Base-by-base conservation (phyloP, 2,888 invertebrate genomes). In the Temnothorax unifasciatus region DNA sequence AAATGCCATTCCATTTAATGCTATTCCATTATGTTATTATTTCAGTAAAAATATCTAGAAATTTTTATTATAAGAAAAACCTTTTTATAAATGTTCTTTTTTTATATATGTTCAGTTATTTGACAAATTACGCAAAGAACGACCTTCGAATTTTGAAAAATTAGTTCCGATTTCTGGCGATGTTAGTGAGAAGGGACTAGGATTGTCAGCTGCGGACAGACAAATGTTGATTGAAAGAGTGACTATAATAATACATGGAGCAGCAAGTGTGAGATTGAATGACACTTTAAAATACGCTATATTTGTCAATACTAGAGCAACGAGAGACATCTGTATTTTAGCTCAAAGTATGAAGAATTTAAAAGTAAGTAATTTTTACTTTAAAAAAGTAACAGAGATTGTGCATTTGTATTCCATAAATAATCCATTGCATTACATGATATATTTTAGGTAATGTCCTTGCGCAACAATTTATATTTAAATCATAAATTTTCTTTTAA, bases 241-340 rank as follows among this genome's bases (percentile, higher is more conserved):
- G 38, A 95, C 96, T 87, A 95, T 97, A 87, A 96, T 96, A 50
- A 96, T 96, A 91, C 96, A 96, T 92, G 96, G 96, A 11, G 96
- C 41, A 1, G 41, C 41, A 8, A 41, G 96, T 52, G 96, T 97
- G 6, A 96, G 97, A 90, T 99, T 99, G 92, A 97, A 98, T 90
- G 98, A 98, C 92, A 95, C 96, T 0, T 93, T 99, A 8, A 96
- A 96, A 86, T 95, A 95, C 66, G 97, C 97, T 0, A 95, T 96
- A 0, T 93, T 96, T 6, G 89, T 96, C 87, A 97, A 97, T 85
- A 96, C 97, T 0, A 95, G 96, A 76, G 97, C 97, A 0, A 96
- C 97, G 0, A 95, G 96, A 66, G 97, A 97, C 91, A 92, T 97
- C 0, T 95, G 96, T 5, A 95, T 96, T 47, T 94, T 97, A 6